Base-by-base conservation (phyloP, 2,888 invertebrate species). In the Scaeva pyrastri region DNA sequence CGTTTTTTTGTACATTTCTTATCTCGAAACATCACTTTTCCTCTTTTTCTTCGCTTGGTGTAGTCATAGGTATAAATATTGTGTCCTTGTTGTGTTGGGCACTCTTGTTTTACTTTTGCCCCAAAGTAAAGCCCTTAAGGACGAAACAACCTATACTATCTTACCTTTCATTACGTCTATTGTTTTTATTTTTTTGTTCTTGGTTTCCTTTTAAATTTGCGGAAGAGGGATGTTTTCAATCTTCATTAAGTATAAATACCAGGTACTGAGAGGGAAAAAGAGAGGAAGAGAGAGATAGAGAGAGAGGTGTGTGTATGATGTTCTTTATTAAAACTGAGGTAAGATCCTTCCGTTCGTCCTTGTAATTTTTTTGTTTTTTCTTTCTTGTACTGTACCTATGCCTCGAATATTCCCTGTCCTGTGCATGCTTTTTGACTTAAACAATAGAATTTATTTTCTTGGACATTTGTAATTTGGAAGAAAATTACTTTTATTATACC, bases 191-290 rank as follows among this genome's bases (percentile, higher is more conserved):
- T 21, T 36, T 45, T 66, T 19, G 16, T 43, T 62, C 26, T 21
- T 26, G 31, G 64, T 64, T 66, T 66, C 21, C 58, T 31, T 76
- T 76, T 58, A 66, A 79, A 43, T n/a, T 79, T 70, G 26, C 52
- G 23, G 52, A 66, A 43, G 36, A 62, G 66, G 60, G 41, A 62
- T 68, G 68, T 81, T 71, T 76, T 85, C 81, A 81, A 81, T 85
- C 48, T 85, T 74, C 79, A 79, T 84, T 84, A 64, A 52, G 56
- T 62, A 58, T 71, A 52, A 68, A 21, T 71, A 43, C 26, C 56
- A 71, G 3, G 39, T 7, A 7, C 12, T n/a, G n/a, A n/a, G n/a
- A 19, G 19, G 10, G 8, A 3, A 19, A 2, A n/a, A n/a, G 8
- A 3, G n/a, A 8, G 45, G n/a, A 1, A n/a, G 45, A 1, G 5